phyloP scores from a whole-genome alignment of 2,888 invertebrate genomes.

The Emmelina monodactyla region DNA sequence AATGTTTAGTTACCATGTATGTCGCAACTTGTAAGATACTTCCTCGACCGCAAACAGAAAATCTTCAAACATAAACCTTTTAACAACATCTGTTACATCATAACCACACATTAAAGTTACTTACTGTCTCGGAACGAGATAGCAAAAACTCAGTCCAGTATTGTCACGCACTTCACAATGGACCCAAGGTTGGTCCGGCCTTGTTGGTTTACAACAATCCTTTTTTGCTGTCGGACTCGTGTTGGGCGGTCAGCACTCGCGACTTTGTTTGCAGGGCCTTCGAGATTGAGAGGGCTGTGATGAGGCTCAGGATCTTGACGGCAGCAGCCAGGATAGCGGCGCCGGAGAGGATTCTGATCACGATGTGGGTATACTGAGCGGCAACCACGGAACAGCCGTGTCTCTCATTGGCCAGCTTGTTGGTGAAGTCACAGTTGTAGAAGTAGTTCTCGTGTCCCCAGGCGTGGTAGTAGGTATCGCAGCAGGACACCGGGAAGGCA shows the following conservation, averaged over 20 bases:
- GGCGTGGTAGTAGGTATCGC: constrained; percentile 45
- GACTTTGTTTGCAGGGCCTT: constrained; percentile 29
- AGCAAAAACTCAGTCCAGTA: background rate
- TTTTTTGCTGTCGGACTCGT: constrained; percentile 48
- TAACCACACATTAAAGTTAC: background rate
- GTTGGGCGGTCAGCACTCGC: constrained; percentile 21
- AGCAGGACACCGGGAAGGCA: constrained; percentile 51
- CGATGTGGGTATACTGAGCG: constrained; percentile 37
- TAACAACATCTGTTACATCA: background rate
- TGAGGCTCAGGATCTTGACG: constrained; percentile 31
- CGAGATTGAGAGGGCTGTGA: constrained; percentile 28
- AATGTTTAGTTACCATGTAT: background rate
- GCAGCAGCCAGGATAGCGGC: constrained; percentile 34
- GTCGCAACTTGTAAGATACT: background rate
- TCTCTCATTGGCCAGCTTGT: constrained; percentile 49
- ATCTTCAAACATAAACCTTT: background rate
- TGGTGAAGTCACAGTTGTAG: constrained; percentile 46
- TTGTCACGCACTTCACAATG: background rate
- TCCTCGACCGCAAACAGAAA: background rate
- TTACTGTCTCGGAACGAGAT: background rate
- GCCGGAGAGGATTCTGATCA: constrained; percentile 35
- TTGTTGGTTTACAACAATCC: constrained; percentile 27
- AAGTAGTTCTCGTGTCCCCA: constrained; percentile 37
- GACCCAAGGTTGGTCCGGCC: background rate
- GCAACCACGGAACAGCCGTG: constrained; percentile 48